Conservation (phyloP, 2,113 vertebrate genomes). For the Ivindomyrus marchei region DNA sequence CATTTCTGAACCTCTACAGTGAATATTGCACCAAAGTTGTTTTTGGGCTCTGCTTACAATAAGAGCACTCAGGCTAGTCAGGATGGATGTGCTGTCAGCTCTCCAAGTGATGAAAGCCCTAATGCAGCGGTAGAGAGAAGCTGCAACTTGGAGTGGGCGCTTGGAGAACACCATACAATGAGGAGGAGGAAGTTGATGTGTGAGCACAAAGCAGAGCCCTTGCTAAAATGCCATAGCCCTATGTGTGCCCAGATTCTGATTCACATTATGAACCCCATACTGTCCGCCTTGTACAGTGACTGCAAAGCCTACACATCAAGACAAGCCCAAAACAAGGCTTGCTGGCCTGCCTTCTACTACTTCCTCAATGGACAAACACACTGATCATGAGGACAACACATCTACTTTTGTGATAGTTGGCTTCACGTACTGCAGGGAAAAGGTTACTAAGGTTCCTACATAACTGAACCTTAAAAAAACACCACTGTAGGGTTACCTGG, state of each 20-base stretch:
- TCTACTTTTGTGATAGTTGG: background rate
- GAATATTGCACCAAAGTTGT: constrained; percentile 54
- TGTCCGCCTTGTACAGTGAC: background rate
- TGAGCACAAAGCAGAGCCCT: background rate
- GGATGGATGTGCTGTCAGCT: constrained; percentile 64
- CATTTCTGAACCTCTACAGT: constrained; percentile 45
- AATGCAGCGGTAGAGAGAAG: constrained; percentile 55
- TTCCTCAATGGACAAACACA: background rate
- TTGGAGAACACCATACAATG: background rate
- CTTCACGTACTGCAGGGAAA: background rate
- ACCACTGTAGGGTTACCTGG: background rate
- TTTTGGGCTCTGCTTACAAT: constrained; percentile 52
- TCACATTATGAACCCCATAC: background rate
- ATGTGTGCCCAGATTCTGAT: background rate
- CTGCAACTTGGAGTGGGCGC: constrained; percentile 42
- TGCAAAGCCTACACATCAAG: background rate
- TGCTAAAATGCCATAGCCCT: background rate
- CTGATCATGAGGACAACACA: background rate
- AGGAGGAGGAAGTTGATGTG: background rate
- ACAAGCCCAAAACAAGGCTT: background rate
- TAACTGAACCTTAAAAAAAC: background rate
- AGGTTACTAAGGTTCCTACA: too few species aligned
- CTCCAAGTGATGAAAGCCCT: constrained; percentile 59
- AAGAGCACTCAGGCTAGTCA: constrained; percentile 55
- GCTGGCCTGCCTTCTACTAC: background rate